These are phyloP conservation scores for Patiria pectinifera DNA, from an alignment of 53 echinoderm and acorn worm genomes.

Conservation along the genomic window DNA sequence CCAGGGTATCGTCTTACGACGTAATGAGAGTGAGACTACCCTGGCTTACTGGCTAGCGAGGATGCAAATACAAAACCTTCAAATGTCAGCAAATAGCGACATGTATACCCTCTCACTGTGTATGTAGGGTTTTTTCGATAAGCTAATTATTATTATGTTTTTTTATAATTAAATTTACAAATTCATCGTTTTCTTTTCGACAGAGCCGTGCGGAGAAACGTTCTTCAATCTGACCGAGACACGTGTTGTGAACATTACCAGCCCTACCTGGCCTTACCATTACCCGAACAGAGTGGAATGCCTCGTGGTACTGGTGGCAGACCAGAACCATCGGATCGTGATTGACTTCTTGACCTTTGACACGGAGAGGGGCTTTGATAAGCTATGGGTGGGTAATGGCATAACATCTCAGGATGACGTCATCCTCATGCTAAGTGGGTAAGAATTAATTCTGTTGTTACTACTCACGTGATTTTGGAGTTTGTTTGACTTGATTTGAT, in stretches of 20 bases:
- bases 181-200: not conserved
- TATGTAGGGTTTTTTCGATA: not conserved
- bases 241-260: not conserved
- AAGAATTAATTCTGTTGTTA: not conserved
- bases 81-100: too few species aligned
- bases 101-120: too few species aligned
- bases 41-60: too few species aligned
- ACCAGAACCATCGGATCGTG: not conserved
- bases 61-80: too few species aligned
- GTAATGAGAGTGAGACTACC: too few species aligned
- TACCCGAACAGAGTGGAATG: slow-evolving; percentile 25
- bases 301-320: not conserved
- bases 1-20: too few species aligned
- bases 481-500: too few species aligned
- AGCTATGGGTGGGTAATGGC: not conserved
- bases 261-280: not conserved
- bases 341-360: not conserved
- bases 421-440: not conserved
- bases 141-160: not conserved
- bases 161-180: too few species aligned
- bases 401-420: not conserved
- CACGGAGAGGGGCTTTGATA: not conserved
- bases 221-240: not conserved
- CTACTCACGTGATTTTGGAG: too few species aligned
- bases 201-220: not conserved